Base-by-base conservation (phyloP, 2,113 vertebrate genomes). In the Serilophus lunatus region DNA sequence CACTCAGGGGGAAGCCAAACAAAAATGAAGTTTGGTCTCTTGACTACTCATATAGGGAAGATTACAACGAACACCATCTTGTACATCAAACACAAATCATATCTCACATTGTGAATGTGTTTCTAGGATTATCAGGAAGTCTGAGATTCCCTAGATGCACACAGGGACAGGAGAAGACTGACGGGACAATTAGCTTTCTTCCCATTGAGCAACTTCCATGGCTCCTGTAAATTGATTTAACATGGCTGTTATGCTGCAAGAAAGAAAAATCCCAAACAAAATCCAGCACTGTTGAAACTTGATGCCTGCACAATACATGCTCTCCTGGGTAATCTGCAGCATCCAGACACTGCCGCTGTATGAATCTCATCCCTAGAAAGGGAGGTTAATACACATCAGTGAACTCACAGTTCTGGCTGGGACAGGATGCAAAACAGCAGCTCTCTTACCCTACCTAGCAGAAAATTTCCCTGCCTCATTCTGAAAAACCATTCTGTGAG, bases 211-310 rank as follows among this genome's bases (percentile, higher is more conserved):
- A 66, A 33, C 50, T 72, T 91, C 72, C 71, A 83, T 1, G 31
- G 63, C 50, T 90, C 85, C 66, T 8, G 24, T 31, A 94, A 93
- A 81, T 94, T 56, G 35, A 78, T 95, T 96, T 96, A 90, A 92
- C 82, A 93, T 12, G 78, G 70, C 35, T 92, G 50, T 90, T 94
- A 79, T 0, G 3, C 35, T 88, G 65, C 18, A 82, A 63, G 1
- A 17, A 50, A 65, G 77, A 85, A 82, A 83, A 57, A 42, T 7
- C 50, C 49, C 59, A 85, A 79, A 81, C 49, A 82, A 94, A 94
- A 86, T 82, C 51, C 79, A 82, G n/a, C 66, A 25, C 28, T 45
- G 80, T 64, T 92, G 82, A 96, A 87, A 89, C n/a, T 40, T 70
- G 66, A 82, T 82, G 75, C 66, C 63, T 71, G 49, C 38, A 89